Evolutionary conservation across 2,888 invertebrate species (phyloP), one percentile per base, ranked within the genome.

Genomic region (Camptogramma bilineatum): DNA sequence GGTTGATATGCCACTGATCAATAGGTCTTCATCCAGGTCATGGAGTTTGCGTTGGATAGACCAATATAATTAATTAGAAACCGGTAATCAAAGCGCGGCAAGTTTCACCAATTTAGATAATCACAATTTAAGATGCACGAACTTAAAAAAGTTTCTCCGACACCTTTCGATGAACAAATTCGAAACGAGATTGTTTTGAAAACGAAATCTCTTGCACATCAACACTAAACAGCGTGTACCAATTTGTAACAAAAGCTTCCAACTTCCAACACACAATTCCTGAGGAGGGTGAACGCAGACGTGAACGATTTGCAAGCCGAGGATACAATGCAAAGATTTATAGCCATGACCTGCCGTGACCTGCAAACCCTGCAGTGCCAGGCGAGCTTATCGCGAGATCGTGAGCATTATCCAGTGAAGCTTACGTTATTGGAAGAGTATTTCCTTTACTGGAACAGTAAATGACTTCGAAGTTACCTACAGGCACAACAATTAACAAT

Each of bases 1-100:
- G 75, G 76, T 75, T 76, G 73, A 70, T 70, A 76, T 72, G 69
- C 74, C 64, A 73, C 79, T 77, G 74, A 74, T 79, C 74, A 75
- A 79, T 79, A 76, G 67, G 54, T 65, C 64, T 70, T 62, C 64
- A 56, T 67, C 73, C 66, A 53, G 66, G 72, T 68, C 64, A 68
- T 24, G 31, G 10, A 56, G 55, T 60, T 52, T 50, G 52, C 52
- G 48, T 50, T 18, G n/a, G 31, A 47, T 21, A 62, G 39, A 47
- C 24, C 42, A 60, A 46, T 28, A 28, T 47, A 39, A 56, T 53
- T 17, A 54, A 56, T 52, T 48, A 61, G 52, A 57, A 50, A 50
- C 57, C 21, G 53, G 53, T 31, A 56, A 42, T 16, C 34, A 18
- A 39, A 44, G n/a, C 48, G 28, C 34, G 4, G 24, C n/a, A 59